A percentile compares a stretch with the other conserved stretches of the same genome.
Evolutionary conservation across 2,888 invertebrate genomes (phyloP).

Genomic region (Caenorhabditis imperialis): DNA sequence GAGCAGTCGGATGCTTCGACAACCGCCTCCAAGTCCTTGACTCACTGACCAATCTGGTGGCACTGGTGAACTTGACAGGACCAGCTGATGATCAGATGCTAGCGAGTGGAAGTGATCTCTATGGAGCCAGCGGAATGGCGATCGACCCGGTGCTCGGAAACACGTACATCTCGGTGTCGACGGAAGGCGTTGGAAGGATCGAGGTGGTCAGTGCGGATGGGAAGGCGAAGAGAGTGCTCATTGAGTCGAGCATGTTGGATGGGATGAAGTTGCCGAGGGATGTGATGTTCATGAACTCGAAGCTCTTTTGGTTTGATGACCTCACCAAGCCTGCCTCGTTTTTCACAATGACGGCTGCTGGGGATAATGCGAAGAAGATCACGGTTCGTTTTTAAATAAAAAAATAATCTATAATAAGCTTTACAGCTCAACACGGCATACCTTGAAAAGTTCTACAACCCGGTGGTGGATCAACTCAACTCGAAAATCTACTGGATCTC

Average conservation of each 20-base stretch:
- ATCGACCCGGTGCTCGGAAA: slow-evolving; percentile 35
- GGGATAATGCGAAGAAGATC: slow-evolving; percentile 5
- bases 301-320: slow-evolving; percentile 35
- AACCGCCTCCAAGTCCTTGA: slow-evolving; percentile 30
- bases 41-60: not conserved
- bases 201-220: slow-evolving; percentile 38
- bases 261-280: slow-evolving; percentile 25
- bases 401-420: no score
- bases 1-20: slow-evolving; percentile 23
- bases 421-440: slow-evolving; percentile 29
- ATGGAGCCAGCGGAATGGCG: slow-evolving; percentile 37
- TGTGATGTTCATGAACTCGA: slow-evolving; percentile 25
- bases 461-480: slow-evolving; percentile 21
- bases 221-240: slow-evolving; percentile 13
- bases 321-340: slow-evolving; percentile 11
- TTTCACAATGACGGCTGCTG: slow-evolving; percentile 21
- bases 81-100: slow-evolving; percentile 27
- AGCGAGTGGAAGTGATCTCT: slow-evolving; percentile 21
- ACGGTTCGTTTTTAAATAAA: no score
- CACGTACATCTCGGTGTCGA: slow-evolving; percentile 22
- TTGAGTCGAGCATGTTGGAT: not conserved
- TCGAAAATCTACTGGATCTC: slow-evolving; percentile 29
- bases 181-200: slow-evolving; percentile 19
- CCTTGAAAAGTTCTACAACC: slow-evolving; percentile 27
- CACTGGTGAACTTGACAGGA: slow-evolving; percentile 24